These are phyloP conservation scores for Macrostomum lignano DNA, from an alignment of 1,140 invertebrate genomes.

Conservation along the genomic window DNA sequence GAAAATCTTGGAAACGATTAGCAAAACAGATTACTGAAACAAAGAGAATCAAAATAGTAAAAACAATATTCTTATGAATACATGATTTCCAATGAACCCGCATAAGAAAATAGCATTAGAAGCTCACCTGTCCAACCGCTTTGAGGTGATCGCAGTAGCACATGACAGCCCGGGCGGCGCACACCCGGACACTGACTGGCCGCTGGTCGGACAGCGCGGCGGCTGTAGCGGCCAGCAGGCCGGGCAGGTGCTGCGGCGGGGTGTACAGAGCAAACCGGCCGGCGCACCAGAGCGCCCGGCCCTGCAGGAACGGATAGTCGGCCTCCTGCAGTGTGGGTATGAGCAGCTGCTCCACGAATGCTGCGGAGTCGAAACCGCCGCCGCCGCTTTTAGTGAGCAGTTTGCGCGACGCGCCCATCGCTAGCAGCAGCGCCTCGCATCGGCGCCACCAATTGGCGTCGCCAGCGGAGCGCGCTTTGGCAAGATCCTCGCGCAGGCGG, in stretches of 20 bases:
- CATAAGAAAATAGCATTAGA: too few species aligned
- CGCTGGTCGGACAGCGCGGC: conserved; percentile 34
- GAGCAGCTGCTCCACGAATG: neutral
- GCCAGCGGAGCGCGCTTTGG: conserved; percentile 5
- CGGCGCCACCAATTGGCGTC: neutral
- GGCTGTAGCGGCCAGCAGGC: conserved; percentile 37
- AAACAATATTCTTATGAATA: too few species aligned
- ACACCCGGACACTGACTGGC: conserved; percentile 28
- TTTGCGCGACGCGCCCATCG: conserved; percentile 31
- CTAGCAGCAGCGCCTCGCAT: conserved; percentile 32
- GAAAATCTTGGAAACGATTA: too few species aligned
- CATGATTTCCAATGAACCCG: too few species aligned
- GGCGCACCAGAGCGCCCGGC: conserved; percentile 22
- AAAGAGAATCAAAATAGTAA: too few species aligned
- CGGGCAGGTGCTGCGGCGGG: conserved; percentile 26
- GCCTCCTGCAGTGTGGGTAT: conserved; percentile 10
- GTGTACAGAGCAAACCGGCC: neutral
- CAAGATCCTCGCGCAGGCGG: too few species aligned
- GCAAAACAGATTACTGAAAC: too few species aligned
- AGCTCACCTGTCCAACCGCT: too few species aligned
- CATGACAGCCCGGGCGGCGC: conserved; percentile 26
- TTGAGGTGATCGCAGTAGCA: conserved; percentile 35
- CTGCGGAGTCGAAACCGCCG: neutral
- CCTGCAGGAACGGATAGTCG: conserved; percentile 20
- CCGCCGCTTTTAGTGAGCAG: conserved; percentile 33